These are phyloP conservation scores for Cacoxenus indagator DNA, from an alignment of 2,888 invertebrate species.

Conservation along the genomic window DNA sequence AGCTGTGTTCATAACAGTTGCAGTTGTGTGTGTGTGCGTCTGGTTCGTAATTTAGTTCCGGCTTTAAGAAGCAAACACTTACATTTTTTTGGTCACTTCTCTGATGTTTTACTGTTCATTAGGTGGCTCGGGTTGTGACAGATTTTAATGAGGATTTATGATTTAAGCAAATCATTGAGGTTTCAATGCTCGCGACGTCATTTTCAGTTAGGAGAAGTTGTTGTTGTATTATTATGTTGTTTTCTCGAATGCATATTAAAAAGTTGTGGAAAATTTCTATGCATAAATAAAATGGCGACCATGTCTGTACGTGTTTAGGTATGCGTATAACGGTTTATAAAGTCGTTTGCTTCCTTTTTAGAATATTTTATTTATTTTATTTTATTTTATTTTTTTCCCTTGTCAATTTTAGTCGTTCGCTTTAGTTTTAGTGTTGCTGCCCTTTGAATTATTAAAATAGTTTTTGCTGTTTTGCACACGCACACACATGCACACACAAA, in stretches of 20 bases:
- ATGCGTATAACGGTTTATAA: slow-evolving; percentile 3
- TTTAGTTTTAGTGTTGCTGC: neutral
- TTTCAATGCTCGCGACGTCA: too few species aligned
- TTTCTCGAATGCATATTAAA: neutral
- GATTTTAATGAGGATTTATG: too few species aligned
- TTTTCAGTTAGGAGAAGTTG: too few species aligned
- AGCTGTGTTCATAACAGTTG: too few species aligned
- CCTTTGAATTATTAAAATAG: slow-evolving; percentile 3
- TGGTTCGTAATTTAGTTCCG: too few species aligned
- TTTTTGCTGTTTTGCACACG: neutral
- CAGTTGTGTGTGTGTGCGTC: too few species aligned
- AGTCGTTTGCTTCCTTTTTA: neutral
- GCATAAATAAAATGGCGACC: slow-evolving; percentile 7
- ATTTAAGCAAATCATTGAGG: too few species aligned
- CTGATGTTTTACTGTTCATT: too few species aligned
- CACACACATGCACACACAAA: slow-evolving; percentile 2
- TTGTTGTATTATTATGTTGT: neutral
- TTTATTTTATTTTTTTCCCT: neutral
- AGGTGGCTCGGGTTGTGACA: too few species aligned
- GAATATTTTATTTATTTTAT: neutral
- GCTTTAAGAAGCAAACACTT: too few species aligned
- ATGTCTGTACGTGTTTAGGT: slow-evolving; percentile 21
- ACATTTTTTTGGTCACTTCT: too few species aligned
- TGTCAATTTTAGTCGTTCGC: neutral
- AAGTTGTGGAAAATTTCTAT: neutral